A percentile compares a stretch with the other conserved stretches of the same genome.
These are phyloP conservation scores for Silurus asotus DNA, from an alignment of 2,113 vertebrate genomes.

Conservation along the genomic window DNA sequence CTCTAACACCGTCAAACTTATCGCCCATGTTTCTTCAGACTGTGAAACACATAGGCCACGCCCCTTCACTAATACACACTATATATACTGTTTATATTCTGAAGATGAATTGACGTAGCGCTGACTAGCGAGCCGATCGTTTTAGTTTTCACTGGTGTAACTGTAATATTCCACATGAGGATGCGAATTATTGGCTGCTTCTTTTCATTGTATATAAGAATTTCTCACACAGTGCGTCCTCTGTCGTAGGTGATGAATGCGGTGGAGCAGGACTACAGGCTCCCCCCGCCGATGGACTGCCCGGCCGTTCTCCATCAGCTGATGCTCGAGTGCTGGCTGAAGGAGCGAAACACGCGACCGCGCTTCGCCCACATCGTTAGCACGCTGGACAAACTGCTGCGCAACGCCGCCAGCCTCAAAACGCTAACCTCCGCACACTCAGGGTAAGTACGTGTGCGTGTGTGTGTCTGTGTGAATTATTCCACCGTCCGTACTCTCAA, in stretches of 20 bases:
- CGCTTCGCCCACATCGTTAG: constrained; percentile 97
- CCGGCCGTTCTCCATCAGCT: constrained; percentile 96
- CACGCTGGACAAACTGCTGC: constrained; percentile 96
- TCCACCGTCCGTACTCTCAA: constrained; percentile 10
- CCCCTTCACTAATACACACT: too few species aligned
- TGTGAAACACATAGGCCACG: too few species aligned
- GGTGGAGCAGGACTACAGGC: constrained; percentile 95
- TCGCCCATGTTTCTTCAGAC: too few species aligned
- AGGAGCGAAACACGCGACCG: constrained; percentile 93
- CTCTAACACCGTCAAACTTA: too few species aligned
- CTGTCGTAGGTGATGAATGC: constrained; percentile 91
- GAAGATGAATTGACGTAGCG: not conserved
- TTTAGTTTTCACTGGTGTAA: not conserved
- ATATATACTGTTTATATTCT: not conserved
- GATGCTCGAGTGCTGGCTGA: constrained; percentile 99
- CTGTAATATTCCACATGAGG: not conserved
- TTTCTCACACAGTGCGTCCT: not conserved
- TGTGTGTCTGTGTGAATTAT: not conserved
- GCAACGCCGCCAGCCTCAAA: constrained; percentile 95
- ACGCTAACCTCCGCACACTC: constrained; percentile 91
- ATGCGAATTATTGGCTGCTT: not conserved
- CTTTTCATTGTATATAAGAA: too few species aligned
- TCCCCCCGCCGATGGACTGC: constrained; percentile 98
- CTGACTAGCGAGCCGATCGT: not conserved
- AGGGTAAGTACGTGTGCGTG: constrained; percentile 77